Conservation (phyloP, 2,888 invertebrate genomes). For the Hartigia nigra region DNA sequence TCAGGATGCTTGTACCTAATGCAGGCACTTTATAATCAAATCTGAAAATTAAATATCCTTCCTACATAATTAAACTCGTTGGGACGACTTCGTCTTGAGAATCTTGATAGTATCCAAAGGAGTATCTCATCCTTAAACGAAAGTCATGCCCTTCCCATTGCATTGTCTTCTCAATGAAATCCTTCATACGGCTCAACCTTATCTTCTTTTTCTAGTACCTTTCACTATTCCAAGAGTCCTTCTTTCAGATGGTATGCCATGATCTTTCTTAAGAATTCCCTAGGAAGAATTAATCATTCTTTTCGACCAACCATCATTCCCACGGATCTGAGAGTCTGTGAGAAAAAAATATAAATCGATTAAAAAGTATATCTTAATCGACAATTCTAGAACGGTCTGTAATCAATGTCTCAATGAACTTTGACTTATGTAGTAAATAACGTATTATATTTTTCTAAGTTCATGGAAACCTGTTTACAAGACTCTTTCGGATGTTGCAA, state of each 20-base stretch:
- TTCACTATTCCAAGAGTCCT: not conserved
- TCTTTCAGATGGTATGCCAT: not conserved
- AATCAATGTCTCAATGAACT: not conserved
- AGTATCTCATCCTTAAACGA: not conserved
- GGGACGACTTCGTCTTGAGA: not conserved
- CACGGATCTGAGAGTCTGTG: not conserved
- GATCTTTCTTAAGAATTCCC: not conserved
- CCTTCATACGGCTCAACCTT: not conserved
- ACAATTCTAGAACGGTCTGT: not conserved
- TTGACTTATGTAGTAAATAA: not conserved
- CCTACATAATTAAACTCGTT: not conserved
- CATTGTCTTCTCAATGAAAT: not conserved
- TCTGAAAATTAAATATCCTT: not conserved
- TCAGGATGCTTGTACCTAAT: not conserved
- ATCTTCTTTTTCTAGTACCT: not conserved
- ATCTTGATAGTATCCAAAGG: not conserved
- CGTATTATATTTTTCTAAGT: constrained; percentile 44
- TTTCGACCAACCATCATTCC: not conserved
- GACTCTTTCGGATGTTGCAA: constrained; percentile 54
- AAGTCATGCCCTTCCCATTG: not conserved
- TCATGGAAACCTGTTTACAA: constrained; percentile 56
- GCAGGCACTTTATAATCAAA: not conserved
- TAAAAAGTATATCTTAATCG: not conserved
- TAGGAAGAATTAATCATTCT: not conserved
- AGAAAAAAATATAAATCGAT: not conserved